Base-by-base conservation (phyloP, 2,888 invertebrate species). In the Drosophila kambysellisi region DNA sequence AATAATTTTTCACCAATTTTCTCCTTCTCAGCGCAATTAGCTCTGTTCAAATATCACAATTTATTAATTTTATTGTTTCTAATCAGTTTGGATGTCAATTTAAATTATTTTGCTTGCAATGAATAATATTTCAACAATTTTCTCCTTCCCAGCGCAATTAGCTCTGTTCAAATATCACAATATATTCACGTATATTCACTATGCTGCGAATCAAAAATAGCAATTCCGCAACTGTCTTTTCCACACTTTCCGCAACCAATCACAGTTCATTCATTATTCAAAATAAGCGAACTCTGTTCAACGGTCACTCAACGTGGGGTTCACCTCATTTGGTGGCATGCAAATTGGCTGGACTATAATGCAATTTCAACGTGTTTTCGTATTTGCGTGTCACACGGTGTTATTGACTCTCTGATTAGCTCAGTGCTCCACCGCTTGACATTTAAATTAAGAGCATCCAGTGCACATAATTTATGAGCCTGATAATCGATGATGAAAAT, bases 261-360 rank as follows among this genome's bases (percentile, higher is more conserved):
- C 79, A 71, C 74, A 87, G 82, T 83, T 73, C 74, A 82, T 83
- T 73, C 74, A 82, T 85, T 85, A 89, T 89, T 84, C 77, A 81
- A 82, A 89, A 84, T 73, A 79, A 81, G 77, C 88, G 79, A 5
- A 37, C 20, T 5, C 5, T 3, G 48, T 48, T 67, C 15, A 48
- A 37, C 30, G 30, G 4, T 25, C n/a, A 54, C n/a, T 67, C 37
- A 20, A 37, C 15, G 2, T 12, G 32, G 37, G 67, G n/a, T 12
- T n/a, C 60, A 52, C n/a, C 80, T 71, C 80, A 69, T 78, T 79
- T 70, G 64, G 29, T 59, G 46, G 61, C 29, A 58, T 56, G 64
- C 67, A 74, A 76, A 79, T 79, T 76, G 65, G 63, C 63, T 29
- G 32, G 43, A 48, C 70, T 59, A 69, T 76, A 76, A 79, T 87